Evolutionary conservation across 2,113 vertebrate genomes (phyloP).

Genomic region (Zeus faber): DNA sequence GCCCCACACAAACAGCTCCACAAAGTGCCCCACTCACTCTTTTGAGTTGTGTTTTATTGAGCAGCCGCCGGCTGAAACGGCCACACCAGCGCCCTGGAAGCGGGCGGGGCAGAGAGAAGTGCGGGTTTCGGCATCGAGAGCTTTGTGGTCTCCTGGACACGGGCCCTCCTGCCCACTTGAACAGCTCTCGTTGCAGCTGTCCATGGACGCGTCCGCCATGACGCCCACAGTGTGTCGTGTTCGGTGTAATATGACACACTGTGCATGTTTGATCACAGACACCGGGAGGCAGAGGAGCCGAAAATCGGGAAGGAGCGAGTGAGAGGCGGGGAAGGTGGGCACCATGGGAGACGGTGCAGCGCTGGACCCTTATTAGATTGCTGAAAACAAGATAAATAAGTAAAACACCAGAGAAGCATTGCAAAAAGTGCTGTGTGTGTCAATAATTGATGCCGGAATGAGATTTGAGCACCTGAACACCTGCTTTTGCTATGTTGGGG

Average conservation of each 20-base stretch:
- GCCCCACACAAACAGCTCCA: neutral
- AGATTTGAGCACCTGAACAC: constrained; percentile 24
- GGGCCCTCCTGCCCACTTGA: too few species aligned
- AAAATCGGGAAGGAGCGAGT: too few species aligned
- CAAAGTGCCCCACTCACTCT: neutral
- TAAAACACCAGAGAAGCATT: too few species aligned
- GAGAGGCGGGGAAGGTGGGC: neutral
- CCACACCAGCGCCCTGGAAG: neutral
- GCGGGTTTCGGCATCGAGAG: neutral
- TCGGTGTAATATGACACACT: too few species aligned
- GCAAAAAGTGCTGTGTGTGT: constrained; percentile 8
- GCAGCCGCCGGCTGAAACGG: neutral
- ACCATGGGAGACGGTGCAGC: neutral
- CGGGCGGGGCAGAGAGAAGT: neutral
- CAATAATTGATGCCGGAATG: constrained; percentile 31
- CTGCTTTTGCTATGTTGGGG: constrained; percentile 23
- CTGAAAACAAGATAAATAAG: too few species aligned
- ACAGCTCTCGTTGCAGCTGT: too few species aligned
- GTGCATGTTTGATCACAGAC: too few species aligned
- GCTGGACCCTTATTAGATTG: neutral
- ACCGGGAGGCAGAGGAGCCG: too few species aligned
- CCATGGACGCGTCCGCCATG: too few species aligned
- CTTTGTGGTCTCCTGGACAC: too few species aligned
- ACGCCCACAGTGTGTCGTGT: too few species aligned
- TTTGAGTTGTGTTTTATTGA: constrained; percentile 9